These are phyloP conservation scores for Oxygymnocypris stewartii DNA, from an alignment of 2,113 vertebrate species.

Conservation along the genomic window DNA sequence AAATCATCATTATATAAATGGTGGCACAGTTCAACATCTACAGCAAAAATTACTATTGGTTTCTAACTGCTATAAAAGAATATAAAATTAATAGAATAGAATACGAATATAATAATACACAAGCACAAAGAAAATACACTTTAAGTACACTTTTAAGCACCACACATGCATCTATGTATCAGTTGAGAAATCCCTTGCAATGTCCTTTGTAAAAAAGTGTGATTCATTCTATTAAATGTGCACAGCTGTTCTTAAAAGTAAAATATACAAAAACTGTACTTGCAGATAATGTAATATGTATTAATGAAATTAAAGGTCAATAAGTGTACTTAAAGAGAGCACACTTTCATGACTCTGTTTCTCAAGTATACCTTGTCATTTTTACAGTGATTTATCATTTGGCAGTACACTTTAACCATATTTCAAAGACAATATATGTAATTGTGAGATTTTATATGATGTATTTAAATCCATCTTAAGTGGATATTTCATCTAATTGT, in stretches of 20 bases:
- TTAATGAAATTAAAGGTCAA: neutral
- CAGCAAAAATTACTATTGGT: neutral
- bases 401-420: neutral
- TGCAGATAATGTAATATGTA: neutral
- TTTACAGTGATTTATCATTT: neutral
- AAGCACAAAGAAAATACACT: no score
- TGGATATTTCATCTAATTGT: no score
- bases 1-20: neutral
- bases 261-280: neutral
- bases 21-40: neutral
- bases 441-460: neutral
- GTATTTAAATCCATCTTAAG: no score
- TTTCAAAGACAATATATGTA: neutral
- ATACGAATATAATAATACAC: no score
- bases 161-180: neutral
- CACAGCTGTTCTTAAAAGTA: no score
- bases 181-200: neutral
- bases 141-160: no score
- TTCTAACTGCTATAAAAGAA: neutral
- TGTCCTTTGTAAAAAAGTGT: no score
- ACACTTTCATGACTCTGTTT: neutral
- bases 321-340: neutral
- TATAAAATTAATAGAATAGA: no score
- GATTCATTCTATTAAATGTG: neutral
- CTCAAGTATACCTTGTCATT: neutral